Evolutionary conservation across 2,113 vertebrate species (phyloP).

Genomic region (Periophthalmus modestus): DNA sequence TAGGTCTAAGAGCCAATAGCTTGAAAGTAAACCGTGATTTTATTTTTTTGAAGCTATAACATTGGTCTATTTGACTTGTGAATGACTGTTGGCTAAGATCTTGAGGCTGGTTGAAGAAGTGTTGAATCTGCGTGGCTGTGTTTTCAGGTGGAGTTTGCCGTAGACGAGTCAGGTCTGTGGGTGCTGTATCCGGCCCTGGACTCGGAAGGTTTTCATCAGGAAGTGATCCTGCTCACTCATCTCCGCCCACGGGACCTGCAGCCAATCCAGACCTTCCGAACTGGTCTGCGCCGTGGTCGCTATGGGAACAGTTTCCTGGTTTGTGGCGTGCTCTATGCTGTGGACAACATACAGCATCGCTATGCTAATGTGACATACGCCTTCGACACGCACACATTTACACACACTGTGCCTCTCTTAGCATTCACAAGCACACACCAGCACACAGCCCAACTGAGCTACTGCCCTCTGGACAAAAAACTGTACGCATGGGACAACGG

Average conservation of each 20-base stretch:
- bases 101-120: neutral
- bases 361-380: slow-evolving; percentile 92
- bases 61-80: neutral
- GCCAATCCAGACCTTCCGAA: slow-evolving; percentile 89
- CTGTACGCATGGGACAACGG: slow-evolving; percentile 95
- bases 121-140: neutral
- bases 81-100: neutral
- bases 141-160: slow-evolving; percentile 87
- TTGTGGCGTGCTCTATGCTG: slow-evolving; percentile 90
- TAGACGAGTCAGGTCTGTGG: slow-evolving; percentile 94
- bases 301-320: slow-evolving; percentile 94
- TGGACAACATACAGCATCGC: slow-evolving; percentile 86
- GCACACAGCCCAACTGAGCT: slow-evolving; percentile 91
- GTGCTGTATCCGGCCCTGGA: slow-evolving; percentile 91
- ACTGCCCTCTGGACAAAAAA: slow-evolving; percentile 91
- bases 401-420: slow-evolving; percentile 87
- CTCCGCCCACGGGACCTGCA: slow-evolving; percentile 84
- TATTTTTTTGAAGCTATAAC: neutral
- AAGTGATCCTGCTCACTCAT: slow-evolving; percentile 89
- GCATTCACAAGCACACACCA: slow-evolving; percentile 86
- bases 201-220: slow-evolving; percentile 88
- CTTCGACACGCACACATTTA: slow-evolving; percentile 95
- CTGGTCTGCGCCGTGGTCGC: slow-evolving; percentile 85
- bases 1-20: no score
- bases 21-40: no score